A percentile compares a stretch with the other conserved stretches of the same genome.
Conservation (phyloP, 2,888 invertebrate species). For the Clivina fossor region DNA sequence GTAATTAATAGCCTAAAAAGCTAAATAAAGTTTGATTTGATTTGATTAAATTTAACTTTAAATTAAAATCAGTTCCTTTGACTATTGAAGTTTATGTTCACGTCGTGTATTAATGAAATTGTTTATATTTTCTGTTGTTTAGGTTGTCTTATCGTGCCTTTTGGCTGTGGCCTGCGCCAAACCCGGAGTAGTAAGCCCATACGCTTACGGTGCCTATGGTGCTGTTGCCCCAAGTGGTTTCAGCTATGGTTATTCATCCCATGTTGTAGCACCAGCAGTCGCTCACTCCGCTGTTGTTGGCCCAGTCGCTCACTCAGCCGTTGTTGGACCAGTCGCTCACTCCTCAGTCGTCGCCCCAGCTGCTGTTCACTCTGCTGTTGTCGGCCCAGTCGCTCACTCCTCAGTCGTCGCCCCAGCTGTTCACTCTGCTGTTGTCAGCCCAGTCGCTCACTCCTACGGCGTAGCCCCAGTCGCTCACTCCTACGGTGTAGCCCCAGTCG, state of each 20-base stretch:
- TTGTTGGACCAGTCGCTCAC: conserved; percentile 18
- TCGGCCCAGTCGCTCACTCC: conserved; percentile 50
- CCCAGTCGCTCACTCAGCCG: conserved; percentile 57
- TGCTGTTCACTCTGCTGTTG: conserved; percentile 52
- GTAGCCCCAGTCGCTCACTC: not conserved
- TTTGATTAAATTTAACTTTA: no score
- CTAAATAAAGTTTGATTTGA: no score
- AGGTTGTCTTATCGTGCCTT: conserved; percentile 62
- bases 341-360: conserved; percentile 21
- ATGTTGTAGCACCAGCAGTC: conserved; percentile 55
- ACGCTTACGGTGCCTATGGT: conserved; percentile 20
- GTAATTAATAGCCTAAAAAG: not conserved
- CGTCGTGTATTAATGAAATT: conserved; percentile 6
- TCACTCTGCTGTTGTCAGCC: conserved; percentile 55
- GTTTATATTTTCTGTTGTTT: conserved; percentile 41
- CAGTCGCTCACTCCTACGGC: conserved; percentile 44
- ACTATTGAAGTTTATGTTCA: no score
- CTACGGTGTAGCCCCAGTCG: conserved; percentile 13
- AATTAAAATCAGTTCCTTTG: no score
- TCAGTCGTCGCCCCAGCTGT: conserved; percentile 36
- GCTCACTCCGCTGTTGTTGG: conserved; percentile 58
- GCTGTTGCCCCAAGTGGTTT: conserved; percentile 36
- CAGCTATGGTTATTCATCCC: conserved; percentile 56
- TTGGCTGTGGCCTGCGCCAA: conserved; percentile 48
- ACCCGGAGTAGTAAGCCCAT: conserved; percentile 38